Conservation (phyloP, 2,888 invertebrate species). For the Metopia argyrocephala region DNA sequence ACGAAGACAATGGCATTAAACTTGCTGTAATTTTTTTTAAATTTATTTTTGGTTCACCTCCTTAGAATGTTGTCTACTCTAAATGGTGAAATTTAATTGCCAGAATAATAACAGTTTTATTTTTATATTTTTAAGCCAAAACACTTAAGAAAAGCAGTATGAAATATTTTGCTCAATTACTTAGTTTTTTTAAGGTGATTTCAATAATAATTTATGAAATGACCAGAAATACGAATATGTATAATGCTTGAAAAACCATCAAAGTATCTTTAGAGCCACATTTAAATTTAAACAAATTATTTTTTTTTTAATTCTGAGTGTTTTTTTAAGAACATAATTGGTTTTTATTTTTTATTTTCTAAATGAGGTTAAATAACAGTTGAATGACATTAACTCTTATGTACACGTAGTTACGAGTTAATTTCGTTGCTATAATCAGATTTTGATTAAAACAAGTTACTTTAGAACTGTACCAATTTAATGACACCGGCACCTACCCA, state of each 20-base stretch:
- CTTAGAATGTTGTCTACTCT: neutral
- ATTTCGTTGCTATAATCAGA: neutral
- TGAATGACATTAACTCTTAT: neutral
- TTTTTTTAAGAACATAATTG: neutral
- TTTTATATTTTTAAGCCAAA: no score
- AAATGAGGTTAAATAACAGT: conserved; percentile 10
- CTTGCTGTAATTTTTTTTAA: conserved; percentile 38
- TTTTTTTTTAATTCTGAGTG: neutral
- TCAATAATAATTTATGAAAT: neutral
- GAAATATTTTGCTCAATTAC: neutral
- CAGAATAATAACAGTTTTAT: conserved; percentile 4
- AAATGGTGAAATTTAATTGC: conserved; percentile 23
- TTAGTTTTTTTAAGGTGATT: neutral
- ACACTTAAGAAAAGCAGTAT: neutral
- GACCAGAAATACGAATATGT: neutral
- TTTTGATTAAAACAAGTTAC: neutral
- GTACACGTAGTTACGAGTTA: neutral
- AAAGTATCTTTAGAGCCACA: neutral
- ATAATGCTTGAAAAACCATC: neutral
- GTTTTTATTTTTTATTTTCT: neutral
- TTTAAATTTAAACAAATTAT: neutral
- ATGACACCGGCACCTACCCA: neutral
- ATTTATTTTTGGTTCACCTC: neutral
- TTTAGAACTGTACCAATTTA: neutral
- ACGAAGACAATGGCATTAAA: conserved; percentile 50